These are phyloP conservation scores for Automeris io DNA, from an alignment of 2,888 invertebrate genomes.

Conservation along the genomic window DNA sequence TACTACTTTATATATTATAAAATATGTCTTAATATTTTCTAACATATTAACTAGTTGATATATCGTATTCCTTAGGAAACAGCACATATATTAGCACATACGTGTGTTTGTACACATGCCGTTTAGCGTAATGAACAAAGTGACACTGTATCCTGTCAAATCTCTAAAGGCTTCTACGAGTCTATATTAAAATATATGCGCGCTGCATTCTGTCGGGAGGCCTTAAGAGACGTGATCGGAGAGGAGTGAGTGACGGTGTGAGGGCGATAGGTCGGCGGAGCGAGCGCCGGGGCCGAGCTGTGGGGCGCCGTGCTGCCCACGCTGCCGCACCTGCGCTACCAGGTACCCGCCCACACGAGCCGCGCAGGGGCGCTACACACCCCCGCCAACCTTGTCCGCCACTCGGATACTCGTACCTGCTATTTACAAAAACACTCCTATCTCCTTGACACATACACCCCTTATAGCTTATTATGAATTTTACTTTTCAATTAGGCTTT, in stretches of 20 bases:
- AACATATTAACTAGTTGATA: no score
- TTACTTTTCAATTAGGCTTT: no score
- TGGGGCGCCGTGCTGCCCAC: constrained; percentile 57
- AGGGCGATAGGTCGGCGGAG: constrained; percentile 28
- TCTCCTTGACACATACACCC: no score
- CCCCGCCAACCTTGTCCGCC: not conserved
- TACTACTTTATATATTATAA: no score
- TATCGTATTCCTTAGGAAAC: no score
- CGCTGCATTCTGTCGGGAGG: not conserved
- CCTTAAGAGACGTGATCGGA: not conserved
- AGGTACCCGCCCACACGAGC: constrained; percentile 33
- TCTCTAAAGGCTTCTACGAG: not conserved
- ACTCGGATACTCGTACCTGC: no score
- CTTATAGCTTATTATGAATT: no score
- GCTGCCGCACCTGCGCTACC: constrained; percentile 53
- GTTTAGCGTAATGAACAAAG: no score
- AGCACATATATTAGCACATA: no score
- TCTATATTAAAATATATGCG: not conserved
- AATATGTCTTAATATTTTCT: no score
- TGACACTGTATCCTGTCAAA: constrained; percentile 2
- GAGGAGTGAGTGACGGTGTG: constrained; percentile 6
- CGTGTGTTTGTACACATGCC: no score
- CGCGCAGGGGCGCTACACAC: not conserved
- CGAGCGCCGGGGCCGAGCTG: constrained; percentile 41
- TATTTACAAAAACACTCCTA: no score